These are phyloP conservation scores for Helicolenus hilgendorfi DNA, from an alignment of 2,797 vertebrate species.

Conservation along the genomic window DNA sequence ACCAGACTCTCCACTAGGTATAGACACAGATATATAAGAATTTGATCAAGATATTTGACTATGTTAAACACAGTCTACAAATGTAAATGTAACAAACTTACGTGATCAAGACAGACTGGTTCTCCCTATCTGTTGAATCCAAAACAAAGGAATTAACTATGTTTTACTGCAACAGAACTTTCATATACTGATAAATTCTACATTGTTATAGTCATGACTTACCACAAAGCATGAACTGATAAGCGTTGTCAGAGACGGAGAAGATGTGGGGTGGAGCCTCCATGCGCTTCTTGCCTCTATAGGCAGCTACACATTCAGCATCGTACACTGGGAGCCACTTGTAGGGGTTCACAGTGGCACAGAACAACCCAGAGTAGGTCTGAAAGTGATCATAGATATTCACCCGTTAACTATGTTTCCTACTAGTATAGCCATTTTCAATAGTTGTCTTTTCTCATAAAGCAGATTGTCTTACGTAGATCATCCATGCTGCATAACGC, in stretches of 20 bases:
- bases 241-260: constrained; percentile 95
- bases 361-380: constrained; percentile 90
- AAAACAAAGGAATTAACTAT: constrained; percentile 6
- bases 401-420: neutral
- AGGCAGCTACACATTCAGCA: constrained; percentile 89
- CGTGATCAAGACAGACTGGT: constrained; percentile 94
- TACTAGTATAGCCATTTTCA: neutral
- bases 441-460: constrained; percentile 46
- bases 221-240: constrained; percentile 90
- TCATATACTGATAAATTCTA: no score
- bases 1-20: constrained; percentile 88
- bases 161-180: neutral
- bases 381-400: constrained; percentile 43
- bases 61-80: neutral
- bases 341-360: constrained; percentile 91
- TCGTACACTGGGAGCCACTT: constrained; percentile 93
- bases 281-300: constrained; percentile 94
- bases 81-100: constrained; percentile 74
- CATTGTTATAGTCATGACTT: constrained; percentile 3
- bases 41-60: neutral
- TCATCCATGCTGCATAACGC: constrained; percentile 95
- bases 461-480: constrained; percentile 80
- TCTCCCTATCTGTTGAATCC: constrained; percentile 89
- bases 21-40: constrained; percentile 8
- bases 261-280: constrained; percentile 95